Percentiles rank a stretch among this genome's conserved stretches.
These are phyloP conservation scores for Halcyon smyrnensis DNA, from an alignment of 2,797 vertebrate genomes.

Conservation along the genomic window DNA sequence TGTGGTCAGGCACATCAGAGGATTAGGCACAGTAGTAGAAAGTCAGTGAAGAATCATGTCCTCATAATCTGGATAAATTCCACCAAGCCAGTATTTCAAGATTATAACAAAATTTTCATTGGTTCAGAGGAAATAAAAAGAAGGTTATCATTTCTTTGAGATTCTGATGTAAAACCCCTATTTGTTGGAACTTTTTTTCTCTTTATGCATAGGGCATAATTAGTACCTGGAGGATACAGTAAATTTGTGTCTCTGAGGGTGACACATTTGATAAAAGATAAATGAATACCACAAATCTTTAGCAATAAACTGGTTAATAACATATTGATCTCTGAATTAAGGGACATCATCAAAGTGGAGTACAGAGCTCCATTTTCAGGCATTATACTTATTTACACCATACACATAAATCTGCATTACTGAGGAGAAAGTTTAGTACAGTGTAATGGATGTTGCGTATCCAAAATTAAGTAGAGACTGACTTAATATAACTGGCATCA, in stretches of 20 bases:
- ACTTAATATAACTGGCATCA: neutral
- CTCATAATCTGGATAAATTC: neutral
- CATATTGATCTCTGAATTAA: slow-evolving; percentile 12
- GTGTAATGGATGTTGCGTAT: neutral
- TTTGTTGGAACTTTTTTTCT: neutral
- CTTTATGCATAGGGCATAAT: neutral
- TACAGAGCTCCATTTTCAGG: neutral
- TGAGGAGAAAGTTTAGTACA: neutral
- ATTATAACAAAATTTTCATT: neutral
- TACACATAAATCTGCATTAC: neutral
- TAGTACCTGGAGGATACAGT: neutral
- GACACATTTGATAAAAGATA: neutral
- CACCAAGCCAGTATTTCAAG: neutral
- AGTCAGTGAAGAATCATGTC: neutral
- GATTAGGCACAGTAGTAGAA: neutral
- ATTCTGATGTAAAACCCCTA: neutral
- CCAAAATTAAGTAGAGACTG: neutral
- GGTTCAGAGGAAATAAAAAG: neutral
- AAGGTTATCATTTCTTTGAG: neutral
- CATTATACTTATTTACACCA: neutral
- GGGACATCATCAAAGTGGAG: neutral
- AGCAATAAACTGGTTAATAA: slow-evolving; percentile 43
- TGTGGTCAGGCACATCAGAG: neutral
- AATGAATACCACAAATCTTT: slow-evolving; percentile 43
- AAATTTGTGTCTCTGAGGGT: neutral